A percentile compares a stretch with the other conserved stretches of the same genome.
Conservation (phyloP, 2,888 invertebrate species). For the Melanargia galathea region DNA sequence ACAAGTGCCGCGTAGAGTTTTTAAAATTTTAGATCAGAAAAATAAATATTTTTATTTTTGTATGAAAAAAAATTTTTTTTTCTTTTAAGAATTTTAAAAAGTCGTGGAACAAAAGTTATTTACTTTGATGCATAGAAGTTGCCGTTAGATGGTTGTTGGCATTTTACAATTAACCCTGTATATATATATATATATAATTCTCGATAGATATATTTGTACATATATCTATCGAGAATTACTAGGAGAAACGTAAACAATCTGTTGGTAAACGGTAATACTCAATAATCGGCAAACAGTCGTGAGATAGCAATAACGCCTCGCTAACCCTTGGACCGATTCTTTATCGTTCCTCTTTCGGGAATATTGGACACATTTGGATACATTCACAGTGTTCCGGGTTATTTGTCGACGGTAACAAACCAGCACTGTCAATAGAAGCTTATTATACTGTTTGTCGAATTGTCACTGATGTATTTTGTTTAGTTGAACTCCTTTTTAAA, state of each 20-base stretch:
- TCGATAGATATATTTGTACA: too few species aligned
- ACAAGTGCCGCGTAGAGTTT: too few species aligned
- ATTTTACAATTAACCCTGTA: too few species aligned
- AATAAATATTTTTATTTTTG: too few species aligned
- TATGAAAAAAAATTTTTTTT: too few species aligned
- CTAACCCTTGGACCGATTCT: constrained; percentile 50
- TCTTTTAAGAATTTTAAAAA: too few species aligned
- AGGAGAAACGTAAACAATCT: constrained; percentile 26
- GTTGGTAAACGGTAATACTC: constrained; percentile 33
- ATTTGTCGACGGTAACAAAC: constrained; percentile 23
- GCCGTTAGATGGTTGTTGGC: too few species aligned
- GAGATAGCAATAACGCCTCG: constrained; percentile 43
- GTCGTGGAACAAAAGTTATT: too few species aligned
- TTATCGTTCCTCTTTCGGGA: constrained; percentile 54
- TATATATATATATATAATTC: too few species aligned
- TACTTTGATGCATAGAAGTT: too few species aligned
- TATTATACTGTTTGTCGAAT: constrained; percentile 17
- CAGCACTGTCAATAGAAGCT: constrained; percentile 20
- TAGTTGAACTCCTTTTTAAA: not conserved
- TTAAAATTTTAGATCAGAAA: too few species aligned
- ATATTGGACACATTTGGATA: constrained; percentile 56
- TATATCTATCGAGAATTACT: constrained; percentile 10
- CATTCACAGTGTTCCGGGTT: constrained; percentile 21
- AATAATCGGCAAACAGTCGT: constrained; percentile 42
- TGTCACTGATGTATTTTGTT: constrained; percentile 21